Base-by-base conservation (phyloP, 2,888 invertebrate genomes). In the Hypselothyrea guttata region DNA sequence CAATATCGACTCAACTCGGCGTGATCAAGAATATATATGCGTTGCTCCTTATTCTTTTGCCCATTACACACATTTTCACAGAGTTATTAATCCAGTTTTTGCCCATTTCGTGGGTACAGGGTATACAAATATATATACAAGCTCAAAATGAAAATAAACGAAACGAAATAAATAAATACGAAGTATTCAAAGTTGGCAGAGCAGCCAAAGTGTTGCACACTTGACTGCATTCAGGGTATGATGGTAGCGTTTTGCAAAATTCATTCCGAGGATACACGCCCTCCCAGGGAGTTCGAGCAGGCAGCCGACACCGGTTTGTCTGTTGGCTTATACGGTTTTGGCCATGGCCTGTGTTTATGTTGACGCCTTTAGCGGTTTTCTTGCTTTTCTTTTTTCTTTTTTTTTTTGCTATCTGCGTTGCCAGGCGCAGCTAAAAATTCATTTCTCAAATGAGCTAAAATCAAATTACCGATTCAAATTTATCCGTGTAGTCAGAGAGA, bases 201-300 rank as follows among this genome's bases (percentile, higher is more conserved):
- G 60, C 64, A 53, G 61, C 56, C 59, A 67, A 76, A 81, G 71
- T 77, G 64, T 71, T 77, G 72, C 78, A 84, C 84, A 84, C 84
- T 84, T 68, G 75, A 77, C 75, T 81, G 79, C 79, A 55, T 67
- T 54, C 57, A 41, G 52, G 59, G 44, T 52, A 42, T 58, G n/a
- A 4, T 7, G n/a, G 5, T 7, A n/a, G n/a, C n/a, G 49, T 22
- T 22, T 22, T 5, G 22, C 22, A 5, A 22, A 4, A 22, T 22
- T 22, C 22, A 22, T 22, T 22, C 3, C 3, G 22, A 22, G 22
- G 22, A 22, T 22, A 22, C 5, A 22, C 22, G 3, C 22, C 5
- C 22, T 18, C n/a, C n/a, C n/a, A n/a, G n/a, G n/a, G n/a, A n/a
- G n/a, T n/a, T n/a, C n/a, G n/a, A n/a, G n/a, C n/a, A n/a, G n/a